Evolutionary conservation across 2,113 vertebrate species (phyloP).

Genomic region (Narcine bancroftii): DNA sequence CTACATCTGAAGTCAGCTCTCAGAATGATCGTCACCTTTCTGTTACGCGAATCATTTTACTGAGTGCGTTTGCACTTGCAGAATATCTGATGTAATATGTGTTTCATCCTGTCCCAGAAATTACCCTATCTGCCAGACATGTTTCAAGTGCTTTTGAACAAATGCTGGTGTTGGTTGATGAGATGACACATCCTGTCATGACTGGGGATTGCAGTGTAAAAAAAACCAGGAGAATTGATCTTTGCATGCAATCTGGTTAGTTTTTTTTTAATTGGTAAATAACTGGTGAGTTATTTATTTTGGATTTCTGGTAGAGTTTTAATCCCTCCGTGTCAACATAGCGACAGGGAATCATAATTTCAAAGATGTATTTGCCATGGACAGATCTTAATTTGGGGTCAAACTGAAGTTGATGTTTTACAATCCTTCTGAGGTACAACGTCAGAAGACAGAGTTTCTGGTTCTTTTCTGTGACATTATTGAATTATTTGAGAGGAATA

Average conservation of each 20-base stretch:
- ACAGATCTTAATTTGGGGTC: not conserved
- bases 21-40: not conserved
- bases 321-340: not conserved
- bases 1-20: not conserved
- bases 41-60: not conserved
- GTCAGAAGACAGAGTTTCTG: not conserved
- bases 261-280: not conserved
- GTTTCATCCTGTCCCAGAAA: not conserved
- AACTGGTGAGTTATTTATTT: too few species aligned
- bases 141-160: not conserved
- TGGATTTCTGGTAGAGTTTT: not conserved
- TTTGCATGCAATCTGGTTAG: not conserved
- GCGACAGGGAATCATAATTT: not conserved
- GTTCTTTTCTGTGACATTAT: not conserved
- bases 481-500: not conserved
- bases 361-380: not conserved
- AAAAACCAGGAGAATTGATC: not conserved
- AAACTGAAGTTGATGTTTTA: not conserved
- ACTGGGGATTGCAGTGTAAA: not conserved
- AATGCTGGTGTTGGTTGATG: not conserved
- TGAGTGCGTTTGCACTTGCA: not conserved
- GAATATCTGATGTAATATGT: not conserved
- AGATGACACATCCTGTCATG: not conserved
- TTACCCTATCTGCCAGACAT: not conserved
- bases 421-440: not conserved